Base-by-base conservation (phyloP, 1,140 invertebrate genomes). In the Nephila pilipes region DNA sequence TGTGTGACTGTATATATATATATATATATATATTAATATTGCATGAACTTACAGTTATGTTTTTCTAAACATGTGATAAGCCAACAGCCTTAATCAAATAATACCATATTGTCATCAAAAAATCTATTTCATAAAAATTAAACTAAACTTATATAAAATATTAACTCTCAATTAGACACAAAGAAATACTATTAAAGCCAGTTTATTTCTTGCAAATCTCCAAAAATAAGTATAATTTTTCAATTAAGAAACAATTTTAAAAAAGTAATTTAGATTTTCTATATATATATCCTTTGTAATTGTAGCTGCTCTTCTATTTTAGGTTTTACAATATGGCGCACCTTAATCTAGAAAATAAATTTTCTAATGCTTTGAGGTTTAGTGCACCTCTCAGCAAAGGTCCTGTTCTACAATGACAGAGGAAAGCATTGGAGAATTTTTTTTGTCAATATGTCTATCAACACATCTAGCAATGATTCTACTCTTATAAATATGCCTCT, bases 401-500 rank as follows among this genome's bases (percentile, higher is more conserved):
- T 46, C 95, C 95, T 10, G 57, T 95, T 87, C 94, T 94, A 63
- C 94, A 95, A 80, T 95, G 95, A 95, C 95, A 95, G 90, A 92
- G 95, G 18, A 95, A 95, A 81, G 94, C 94, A 14, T 94, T 94
- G 55, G 90, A 89, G 12, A 54, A 3, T 25, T 93, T 85, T n/a
- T 65, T 20, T 75, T 29, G 22, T 57, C 16, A 79, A 85, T 55
- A 29, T 93, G 79, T 89, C 92, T 55, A 57, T 91, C 12, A 93
- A 63, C 22, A 87, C 81, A 3, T 92, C 92, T 20, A 75, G 60
- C 63, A 87, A 92, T 36, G 80, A 85, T 85, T 65, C 90, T 4
- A 85, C 85, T 58, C 58, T 80, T 94, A 90, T 91, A 29, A 87
- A 89, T 58, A 63, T 32, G 32, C 57, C 87, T 6, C 16, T 81